Evolutionary conservation across 92 coral and sea anemone species (phyloP).

Genomic region (Nematostella vectensis): DNA sequence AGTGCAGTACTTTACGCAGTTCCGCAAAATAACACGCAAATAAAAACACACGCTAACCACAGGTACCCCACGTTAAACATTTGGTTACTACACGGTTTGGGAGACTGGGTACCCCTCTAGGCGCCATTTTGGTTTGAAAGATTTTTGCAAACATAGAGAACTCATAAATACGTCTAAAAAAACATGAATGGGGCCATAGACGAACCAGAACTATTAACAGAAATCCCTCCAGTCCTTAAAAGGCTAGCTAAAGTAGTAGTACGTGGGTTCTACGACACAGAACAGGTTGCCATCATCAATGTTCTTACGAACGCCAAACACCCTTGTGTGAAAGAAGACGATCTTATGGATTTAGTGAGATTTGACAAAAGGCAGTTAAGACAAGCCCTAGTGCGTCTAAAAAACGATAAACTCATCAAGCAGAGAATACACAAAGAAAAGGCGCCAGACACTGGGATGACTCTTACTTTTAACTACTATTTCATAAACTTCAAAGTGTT

Average conservation of each 20-base stretch:
- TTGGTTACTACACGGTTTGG: too few species aligned
- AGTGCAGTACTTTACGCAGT: too few species aligned
- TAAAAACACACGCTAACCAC: too few species aligned
- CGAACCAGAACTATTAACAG: constrained; percentile 81
- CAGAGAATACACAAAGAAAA: constrained; percentile 83
- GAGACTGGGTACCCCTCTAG: too few species aligned
- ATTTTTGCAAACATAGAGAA: background rate
- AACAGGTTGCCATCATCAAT: constrained; percentile 70
- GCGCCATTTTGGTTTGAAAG: too few species aligned
- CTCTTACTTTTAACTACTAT: constrained; percentile 70
- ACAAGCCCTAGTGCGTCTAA: constrained; percentile 60
- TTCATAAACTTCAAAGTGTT: constrained; percentile 91
- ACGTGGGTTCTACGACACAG: constrained; percentile 83
- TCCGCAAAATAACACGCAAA: too few species aligned
- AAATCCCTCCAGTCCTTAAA: constrained; percentile 76
- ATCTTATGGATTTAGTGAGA: constrained; percentile 61
- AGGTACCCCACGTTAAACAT: too few species aligned
- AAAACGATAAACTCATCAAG: constrained; percentile 90
- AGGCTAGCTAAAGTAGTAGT: constrained; percentile 71
- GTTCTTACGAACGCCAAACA: constrained; percentile 74
- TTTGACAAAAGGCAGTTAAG: constrained; percentile 90
- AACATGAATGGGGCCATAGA: constrained; percentile 77
- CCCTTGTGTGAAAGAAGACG: constrained; percentile 96
- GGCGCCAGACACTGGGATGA: constrained; percentile 75
- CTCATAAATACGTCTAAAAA: background rate